Percentiles rank a stretch among this genome's conserved stretches.
Evolutionary conservation across 1,140 invertebrate genomes (phyloP).

Genomic region (Calephelis virginiensis): DNA sequence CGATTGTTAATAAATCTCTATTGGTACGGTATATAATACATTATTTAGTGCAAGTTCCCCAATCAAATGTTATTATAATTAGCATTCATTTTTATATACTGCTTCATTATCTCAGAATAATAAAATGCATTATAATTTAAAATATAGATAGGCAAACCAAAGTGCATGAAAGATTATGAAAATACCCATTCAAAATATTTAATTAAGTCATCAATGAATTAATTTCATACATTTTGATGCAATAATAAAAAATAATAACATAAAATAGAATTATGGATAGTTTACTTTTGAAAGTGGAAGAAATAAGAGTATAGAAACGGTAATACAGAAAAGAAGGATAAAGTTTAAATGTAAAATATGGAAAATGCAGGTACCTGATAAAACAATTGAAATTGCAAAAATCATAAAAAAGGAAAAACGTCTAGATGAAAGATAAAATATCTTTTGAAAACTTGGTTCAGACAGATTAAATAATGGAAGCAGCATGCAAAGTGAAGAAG

Average conservation of each 20-base stretch:
- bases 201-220: conserved; percentile 37
- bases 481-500: conserved; percentile 74
- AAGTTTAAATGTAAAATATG: conserved; percentile 26
- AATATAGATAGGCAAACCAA: conserved; percentile 61
- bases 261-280: conserved; percentile 36
- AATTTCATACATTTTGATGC: conserved; percentile 60
- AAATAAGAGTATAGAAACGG: conserved; percentile 10
- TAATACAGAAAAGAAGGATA: conserved; percentile 18
- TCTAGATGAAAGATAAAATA: conserved; percentile 31
- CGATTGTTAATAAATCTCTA: conserved; percentile 65
- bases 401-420: conserved; percentile 20
- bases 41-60: conserved; percentile 67
- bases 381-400: conserved; percentile 48
- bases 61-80: conserved; percentile 56
- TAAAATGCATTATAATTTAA: conserved; percentile 62
- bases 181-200: conserved; percentile 46
- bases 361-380: conserved; percentile 45
- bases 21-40: conserved; percentile 53
- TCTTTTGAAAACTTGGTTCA: conserved; percentile 48
- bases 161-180: conserved; percentile 58
- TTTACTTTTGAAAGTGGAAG: conserved; percentile 17
- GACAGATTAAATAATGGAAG: conserved; percentile 67
- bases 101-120: conserved; percentile 56
- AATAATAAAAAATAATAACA: conserved; percentile 39
- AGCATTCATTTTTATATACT: conserved; percentile 62